Percentiles rank a stretch among this genome's conserved stretches.
Conservation (phyloP, 1,140 invertebrate species). For the Forficula auricularia region DNA sequence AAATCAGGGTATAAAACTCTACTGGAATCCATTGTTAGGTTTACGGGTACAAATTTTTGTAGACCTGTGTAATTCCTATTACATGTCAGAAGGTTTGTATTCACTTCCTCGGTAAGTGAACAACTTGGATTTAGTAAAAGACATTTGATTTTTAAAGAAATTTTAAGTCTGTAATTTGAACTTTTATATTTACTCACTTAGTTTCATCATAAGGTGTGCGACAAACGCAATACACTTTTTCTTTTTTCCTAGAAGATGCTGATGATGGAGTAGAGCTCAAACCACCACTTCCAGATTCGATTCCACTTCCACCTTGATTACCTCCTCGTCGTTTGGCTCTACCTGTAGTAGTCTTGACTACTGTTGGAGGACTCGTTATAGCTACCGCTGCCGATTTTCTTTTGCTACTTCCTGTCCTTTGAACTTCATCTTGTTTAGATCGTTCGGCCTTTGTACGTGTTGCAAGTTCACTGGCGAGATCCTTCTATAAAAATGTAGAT, state of each 20-base stretch:
- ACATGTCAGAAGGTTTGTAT: no score
- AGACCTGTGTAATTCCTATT: no score
- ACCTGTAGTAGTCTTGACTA: not conserved
- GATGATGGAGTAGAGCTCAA: not conserved
- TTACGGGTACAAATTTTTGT: no score
- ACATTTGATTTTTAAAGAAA: not conserved
- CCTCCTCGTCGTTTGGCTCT: conserved; percentile 2
- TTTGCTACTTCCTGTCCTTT: conserved; percentile 33
- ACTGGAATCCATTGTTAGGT: no score
- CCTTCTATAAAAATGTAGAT: conserved; percentile 32
- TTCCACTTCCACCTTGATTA: not conserved
- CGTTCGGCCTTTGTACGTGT: conserved; percentile 45
- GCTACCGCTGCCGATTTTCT: conserved; percentile 33
- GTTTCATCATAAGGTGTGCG: conserved; percentile 87
- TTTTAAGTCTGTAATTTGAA: not conserved
- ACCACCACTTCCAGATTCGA: not conserved
- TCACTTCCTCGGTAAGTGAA: no score
- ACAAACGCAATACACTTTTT: conserved; percentile 84
- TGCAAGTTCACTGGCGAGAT: conserved; percentile 38
- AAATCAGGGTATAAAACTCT: no score
- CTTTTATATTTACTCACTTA: conserved; percentile 33
- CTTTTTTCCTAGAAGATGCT: conserved; percentile 32
- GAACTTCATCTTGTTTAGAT: conserved; percentile 49
- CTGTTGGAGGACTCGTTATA: conserved; percentile 25
- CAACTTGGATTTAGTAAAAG: no score